These are phyloP conservation scores for Sebastes taczanowskii DNA, from an alignment of 2,797 vertebrate species.

Conservation along the genomic window DNA sequence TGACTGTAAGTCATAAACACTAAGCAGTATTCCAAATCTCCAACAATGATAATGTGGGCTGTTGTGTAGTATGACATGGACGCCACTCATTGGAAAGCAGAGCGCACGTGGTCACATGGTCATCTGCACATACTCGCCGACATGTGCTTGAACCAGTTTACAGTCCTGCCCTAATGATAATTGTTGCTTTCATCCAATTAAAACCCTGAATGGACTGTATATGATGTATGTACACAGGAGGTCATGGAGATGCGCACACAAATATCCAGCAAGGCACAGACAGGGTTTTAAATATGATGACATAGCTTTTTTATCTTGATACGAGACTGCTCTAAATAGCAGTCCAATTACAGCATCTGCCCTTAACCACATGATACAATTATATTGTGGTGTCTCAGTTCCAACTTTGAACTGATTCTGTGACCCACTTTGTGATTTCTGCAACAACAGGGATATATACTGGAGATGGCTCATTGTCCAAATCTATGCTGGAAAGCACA, in stretches of 20 bases:
- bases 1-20: background rate
- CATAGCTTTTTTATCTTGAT: background rate
- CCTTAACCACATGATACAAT: background rate
- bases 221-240: background rate
- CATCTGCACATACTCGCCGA: background rate
- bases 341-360: background rate
- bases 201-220: slow-evolving; percentile 15
- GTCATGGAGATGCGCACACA: background rate
- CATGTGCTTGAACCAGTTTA: background rate
- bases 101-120: background rate
- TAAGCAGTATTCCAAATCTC: background rate
- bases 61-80: background rate
- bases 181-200: slow-evolving; percentile 20
- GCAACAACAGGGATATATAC: background rate
- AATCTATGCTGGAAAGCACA: background rate
- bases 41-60: background rate
- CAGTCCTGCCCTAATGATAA: background rate
- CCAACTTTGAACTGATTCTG: background rate
- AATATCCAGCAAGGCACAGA: background rate
- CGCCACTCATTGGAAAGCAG: background rate
- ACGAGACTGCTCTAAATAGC: background rate
- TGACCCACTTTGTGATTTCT: background rate
- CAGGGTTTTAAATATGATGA: background rate
- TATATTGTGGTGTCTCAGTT: background rate
- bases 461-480: background rate